Evolutionary conservation across 2,888 invertebrate genomes (phyloP).

Genomic region (Thymelicus acteon): DNA sequence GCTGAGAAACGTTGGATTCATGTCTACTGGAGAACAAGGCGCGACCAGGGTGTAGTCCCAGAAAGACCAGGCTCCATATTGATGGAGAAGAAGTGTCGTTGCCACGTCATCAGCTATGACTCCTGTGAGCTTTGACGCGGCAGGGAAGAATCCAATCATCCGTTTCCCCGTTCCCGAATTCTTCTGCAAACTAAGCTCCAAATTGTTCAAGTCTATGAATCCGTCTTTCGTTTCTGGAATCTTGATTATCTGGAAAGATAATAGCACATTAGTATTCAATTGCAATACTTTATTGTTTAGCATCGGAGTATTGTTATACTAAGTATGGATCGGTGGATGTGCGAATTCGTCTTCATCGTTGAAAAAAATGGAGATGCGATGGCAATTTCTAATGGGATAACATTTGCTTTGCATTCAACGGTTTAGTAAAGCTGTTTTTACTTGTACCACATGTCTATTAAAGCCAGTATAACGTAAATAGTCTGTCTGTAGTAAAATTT

Average conservation of each 20-base stretch:
- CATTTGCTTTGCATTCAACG: too few species aligned
- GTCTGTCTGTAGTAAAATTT: too few species aligned
- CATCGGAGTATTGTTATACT: constrained; percentile 15
- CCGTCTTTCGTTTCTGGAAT: constrained; percentile 92
- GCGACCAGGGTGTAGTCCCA: constrained; percentile 96
- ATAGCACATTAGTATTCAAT: constrained; percentile 45
- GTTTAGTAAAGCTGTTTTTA: too few species aligned
- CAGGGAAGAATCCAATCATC: constrained; percentile 93
- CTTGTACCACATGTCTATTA: too few species aligned
- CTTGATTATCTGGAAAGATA: constrained; percentile 87
- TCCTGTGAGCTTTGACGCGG: constrained; percentile 95
- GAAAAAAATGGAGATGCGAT: neutral
- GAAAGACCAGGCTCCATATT: constrained; percentile 92
- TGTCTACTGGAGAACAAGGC: constrained; percentile 91
- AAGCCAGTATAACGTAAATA: too few species aligned
- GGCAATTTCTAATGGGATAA: neutral
- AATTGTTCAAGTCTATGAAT: constrained; percentile 90
- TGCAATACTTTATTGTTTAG: constrained; percentile 29
- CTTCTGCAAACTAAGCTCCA: constrained; percentile 88
- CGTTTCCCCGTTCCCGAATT: constrained; percentile 86
- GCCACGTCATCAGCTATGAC: constrained; percentile 93
- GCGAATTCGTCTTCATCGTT: constrained; percentile 16
- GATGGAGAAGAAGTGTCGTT: constrained; percentile 92
- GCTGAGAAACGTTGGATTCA: constrained; percentile 91
- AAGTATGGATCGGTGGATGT: constrained; percentile 11